Evolutionary conservation across 1,140 invertebrate genomes (phyloP), one percentile per base, ranked within the genome.

Genomic region (Ridgeia piscesae): DNA sequence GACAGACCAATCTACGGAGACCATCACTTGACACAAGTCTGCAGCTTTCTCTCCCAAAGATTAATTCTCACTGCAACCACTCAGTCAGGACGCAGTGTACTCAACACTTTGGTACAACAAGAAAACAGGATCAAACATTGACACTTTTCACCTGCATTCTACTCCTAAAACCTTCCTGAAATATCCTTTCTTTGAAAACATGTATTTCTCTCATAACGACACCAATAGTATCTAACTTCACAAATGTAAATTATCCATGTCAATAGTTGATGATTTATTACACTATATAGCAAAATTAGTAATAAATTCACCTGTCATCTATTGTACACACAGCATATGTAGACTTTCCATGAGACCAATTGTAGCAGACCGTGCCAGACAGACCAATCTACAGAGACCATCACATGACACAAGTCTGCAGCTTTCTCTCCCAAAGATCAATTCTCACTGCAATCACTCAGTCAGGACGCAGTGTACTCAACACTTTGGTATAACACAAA

Each of bases 31-130:
- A n/a, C 89, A 90, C 35, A 42, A 90, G 34, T 90, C 34, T 35
- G 35, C 89, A 90, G 34, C 89, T 77, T 77, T 77, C 58, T 77
- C 58, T 77, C 58, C 58, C 58, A 77, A 77, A 77, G 58, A 77
- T 77, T 77, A 77, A 77, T 77, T 77, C 58, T 77, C 58, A 77
- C 6, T 77, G 58, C 58, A 77, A 4, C 58, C 58, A 77, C 27
- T 21, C 27, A 77, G 11, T 77, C 58, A 77, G 58, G 58, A 77
- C 27, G 58, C 58, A 77, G 58, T 77, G 58, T 90, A 90, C 34
- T 35, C 89, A 90, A 35, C 89, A 90, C 35, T 35, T 90, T 90
- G 34, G 42, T 42, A 42, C 42, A 42, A 42, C 42, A 42, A 4
- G 9, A 34, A 35, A 89, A 89, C 92, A 93, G 11, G 17, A 77